Base-by-base conservation (phyloP, 1,140 invertebrate species). In the Ptiloglossa arizonensis region DNA sequence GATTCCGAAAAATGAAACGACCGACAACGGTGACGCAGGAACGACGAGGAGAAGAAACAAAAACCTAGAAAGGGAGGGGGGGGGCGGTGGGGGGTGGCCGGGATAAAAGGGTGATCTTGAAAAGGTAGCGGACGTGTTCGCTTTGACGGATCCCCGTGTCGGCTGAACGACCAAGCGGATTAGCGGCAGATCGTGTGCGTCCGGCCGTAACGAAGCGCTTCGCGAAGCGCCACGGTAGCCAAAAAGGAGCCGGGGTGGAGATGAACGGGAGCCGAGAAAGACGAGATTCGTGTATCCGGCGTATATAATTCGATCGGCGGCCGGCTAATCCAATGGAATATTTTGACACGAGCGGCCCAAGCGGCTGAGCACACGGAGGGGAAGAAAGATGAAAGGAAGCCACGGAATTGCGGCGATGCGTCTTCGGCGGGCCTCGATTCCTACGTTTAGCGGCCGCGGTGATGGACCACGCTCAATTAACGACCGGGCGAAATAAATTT, bases 101-200 rank as follows among this genome's bases (percentile, higher is more conserved):
- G 15, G 27, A 48, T 27, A 52, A 41, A 75, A 64, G 59, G 64
- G 54, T 54, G 70, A 71, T 84, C 56, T 79, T 66, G 82, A 81
- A 85, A 85, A 84, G 83, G 83, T 81, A 64, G 74, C 59, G 71
- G 83, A 83, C 68, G 78, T 76, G 79, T 80, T 75, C 80, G 75
- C 77, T 89, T 88, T 88, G 87, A 88, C 88, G 85, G 88, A 88
- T 89, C 72, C 83, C 79, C 85, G 79, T 87, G 88, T 89, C 82
- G 83, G 64, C 79, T 85, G 64, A 79, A 74, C 83, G 79, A 87
- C 81, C 85, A 80, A 83, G 73, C 80, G 85, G 87, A 89, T 90
- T 90, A 90, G 81, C 82, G 73, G 74, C 81, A 76, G 73, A 80
- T 87, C 80, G 76, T 82, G 70, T 54, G 76, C 79, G 77, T 67